Evolutionary conservation across 2,888 invertebrate species (phyloP), one percentile per base, ranked within the genome.

Genomic region (Rambutsinella grinnellia): DNA sequence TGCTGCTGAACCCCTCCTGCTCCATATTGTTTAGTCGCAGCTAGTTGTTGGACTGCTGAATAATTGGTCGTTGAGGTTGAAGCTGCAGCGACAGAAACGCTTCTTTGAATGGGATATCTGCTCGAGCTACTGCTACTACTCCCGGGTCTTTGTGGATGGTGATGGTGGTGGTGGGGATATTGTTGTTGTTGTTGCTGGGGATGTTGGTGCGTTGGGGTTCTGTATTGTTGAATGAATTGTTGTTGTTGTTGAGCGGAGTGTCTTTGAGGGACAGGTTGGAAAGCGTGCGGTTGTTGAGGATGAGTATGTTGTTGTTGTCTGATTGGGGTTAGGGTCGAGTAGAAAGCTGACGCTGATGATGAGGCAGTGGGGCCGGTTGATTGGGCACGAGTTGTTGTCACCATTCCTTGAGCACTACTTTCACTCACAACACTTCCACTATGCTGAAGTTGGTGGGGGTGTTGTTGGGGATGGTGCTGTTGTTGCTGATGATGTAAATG

Each of bases 351-450:
- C 23, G 74, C 65, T 26, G 75, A 68, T 47, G 68, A 53, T 0
- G 71, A 71, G 27, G 65, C 15, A 54, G 71, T 70, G 28, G 71
- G 70, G 57, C 75, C 75, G 47, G 75, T 58, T 19, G 75, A 75
- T 46, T 75, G 79, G 24, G 76, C 79, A 65, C 79, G 76, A 53
- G 79, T 62, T 58, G 79, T 63, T 46, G 76, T 77, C 56, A 79
- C 76, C 76, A 79, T 79, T 63, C 76, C 80, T 76, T 49, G 76
- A 72, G 60, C 58, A 57, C 58, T 65, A 71, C 71, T 57, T 17
- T 56, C 49, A 47, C 62, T 53, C 62, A 58, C 63, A 67, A 67
- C 65, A 74, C 36, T 46, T 28, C 49, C 51, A 76, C 54, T 62
- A 53, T 21, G 19, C 21, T 21, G 23, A 24, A 24, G 36, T 5